phyloP scores from a whole-genome alignment of 2,797 vertebrate genomes.

The Morus bassanus region DNA sequence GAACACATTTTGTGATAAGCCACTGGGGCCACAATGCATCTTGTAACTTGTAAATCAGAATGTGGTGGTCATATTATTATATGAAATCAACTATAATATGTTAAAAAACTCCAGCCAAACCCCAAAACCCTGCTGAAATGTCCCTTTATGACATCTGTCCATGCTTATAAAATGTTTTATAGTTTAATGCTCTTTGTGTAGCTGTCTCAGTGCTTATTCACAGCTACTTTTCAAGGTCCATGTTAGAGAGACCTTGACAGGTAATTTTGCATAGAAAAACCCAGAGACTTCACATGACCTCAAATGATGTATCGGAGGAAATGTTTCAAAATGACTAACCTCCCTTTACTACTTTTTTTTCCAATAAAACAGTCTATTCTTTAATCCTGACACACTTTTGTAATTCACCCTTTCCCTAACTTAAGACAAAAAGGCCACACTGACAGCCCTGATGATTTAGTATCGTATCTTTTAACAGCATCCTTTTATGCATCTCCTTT shows the following conservation, averaged over 20 bases:
- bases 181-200: neutral
- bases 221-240: neutral
- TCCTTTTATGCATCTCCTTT: neutral
- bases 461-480: neutral
- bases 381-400: neutral
- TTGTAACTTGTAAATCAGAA: neutral
- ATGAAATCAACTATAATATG: neutral
- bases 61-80: neutral
- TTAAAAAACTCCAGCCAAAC: accelerated
- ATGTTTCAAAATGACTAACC: neutral
- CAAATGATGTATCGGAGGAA: neutral
- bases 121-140: neutral
- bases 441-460: neutral
- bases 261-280: neutral
- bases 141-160: neutral
- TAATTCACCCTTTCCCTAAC: neutral
- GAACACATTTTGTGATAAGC: neutral
- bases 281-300: neutral
- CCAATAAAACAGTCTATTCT: neutral
- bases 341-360: neutral
- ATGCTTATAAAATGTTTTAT: neutral
- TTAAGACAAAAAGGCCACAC: neutral
- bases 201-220: neutral
- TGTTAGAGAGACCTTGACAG: neutral
- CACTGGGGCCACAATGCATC: neutral